These are phyloP conservation scores for Sturnus vulgaris DNA, from an alignment of 2,113 vertebrate species.

Conservation along the genomic window DNA sequence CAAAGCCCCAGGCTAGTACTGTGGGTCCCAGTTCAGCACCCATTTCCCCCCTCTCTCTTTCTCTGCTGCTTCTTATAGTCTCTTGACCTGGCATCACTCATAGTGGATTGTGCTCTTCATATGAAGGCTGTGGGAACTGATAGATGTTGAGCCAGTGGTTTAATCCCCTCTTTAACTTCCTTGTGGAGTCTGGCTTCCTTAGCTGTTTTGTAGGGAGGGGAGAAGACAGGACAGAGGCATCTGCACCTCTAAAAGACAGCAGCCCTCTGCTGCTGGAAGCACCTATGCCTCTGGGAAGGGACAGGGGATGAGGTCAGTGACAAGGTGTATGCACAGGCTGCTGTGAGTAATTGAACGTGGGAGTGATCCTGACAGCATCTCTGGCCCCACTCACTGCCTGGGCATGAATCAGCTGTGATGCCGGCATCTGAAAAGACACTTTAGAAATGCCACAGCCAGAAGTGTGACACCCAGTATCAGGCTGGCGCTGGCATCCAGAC, in stretches of 20 bases:
- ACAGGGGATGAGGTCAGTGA: background rate
- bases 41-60: background rate
- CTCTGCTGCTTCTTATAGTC: background rate
- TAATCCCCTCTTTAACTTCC: background rate
- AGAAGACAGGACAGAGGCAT: background rate
- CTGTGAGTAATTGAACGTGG: background rate
- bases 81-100: background rate
- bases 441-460: background rate
- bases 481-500: rapidly evolving
- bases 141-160: background rate
- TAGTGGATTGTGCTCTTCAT: background rate
- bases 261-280: background rate
- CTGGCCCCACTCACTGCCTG: background rate
- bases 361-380: constrained; percentile 17
- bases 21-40: background rate
- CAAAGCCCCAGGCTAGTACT: background rate
- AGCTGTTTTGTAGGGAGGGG: background rate
- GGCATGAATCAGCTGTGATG: background rate
- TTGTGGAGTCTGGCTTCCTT: background rate
- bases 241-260: rapidly evolving
- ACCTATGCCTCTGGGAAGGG: background rate
- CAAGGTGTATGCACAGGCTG: background rate
- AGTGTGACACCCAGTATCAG: background rate
- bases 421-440: background rate
- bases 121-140: background rate